Percentiles rank a stretch among this genome's conserved stretches.
These are phyloP conservation scores for Dynastes maya DNA, from an alignment of 2,888 invertebrate genomes.

Conservation along the genomic window DNA sequence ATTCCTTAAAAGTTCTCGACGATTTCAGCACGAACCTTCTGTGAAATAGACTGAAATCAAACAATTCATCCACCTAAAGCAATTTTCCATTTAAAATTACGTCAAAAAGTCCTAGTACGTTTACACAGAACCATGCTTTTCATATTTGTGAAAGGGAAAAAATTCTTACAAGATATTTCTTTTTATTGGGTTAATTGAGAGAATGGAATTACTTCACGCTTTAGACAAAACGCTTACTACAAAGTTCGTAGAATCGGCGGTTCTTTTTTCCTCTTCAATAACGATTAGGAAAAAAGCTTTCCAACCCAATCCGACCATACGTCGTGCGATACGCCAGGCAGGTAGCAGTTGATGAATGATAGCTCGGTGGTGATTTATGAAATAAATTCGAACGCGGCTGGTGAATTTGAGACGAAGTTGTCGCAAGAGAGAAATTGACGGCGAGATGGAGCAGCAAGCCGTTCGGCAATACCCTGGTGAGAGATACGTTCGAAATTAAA, in stretches of 20 bases:
- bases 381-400: slow-evolving; percentile 33
- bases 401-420: slow-evolving; percentile 32
- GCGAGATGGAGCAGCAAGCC: not conserved
- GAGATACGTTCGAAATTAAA: slow-evolving; percentile 30
- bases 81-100: too few relatives aligned
- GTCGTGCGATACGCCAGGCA: slow-evolving; percentile 17
- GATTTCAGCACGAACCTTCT: too few relatives aligned
- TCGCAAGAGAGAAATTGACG: slow-evolving; percentile 5
- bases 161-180: too few relatives aligned
- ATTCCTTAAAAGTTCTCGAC: too few relatives aligned
- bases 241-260: not conserved
- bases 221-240: not conserved
- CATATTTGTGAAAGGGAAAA: too few relatives aligned
- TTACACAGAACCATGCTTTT: too few relatives aligned
- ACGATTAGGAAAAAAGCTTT: slow-evolving; percentile 31
- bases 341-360: slow-evolving; percentile 34
- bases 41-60: too few relatives aligned
- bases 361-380: slow-evolving; percentile 35
- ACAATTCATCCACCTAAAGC: too few relatives aligned
- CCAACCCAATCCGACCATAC: slow-evolving; percentile 14
- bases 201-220: not conserved
- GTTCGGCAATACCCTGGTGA: not conserved
- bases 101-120: too few relatives aligned
- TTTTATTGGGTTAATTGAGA: not conserved
- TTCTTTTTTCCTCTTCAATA: slow-evolving; percentile 12